phyloP scores from a whole-genome alignment of 2,888 invertebrate species.

The Drosophila eohydei region DNA sequence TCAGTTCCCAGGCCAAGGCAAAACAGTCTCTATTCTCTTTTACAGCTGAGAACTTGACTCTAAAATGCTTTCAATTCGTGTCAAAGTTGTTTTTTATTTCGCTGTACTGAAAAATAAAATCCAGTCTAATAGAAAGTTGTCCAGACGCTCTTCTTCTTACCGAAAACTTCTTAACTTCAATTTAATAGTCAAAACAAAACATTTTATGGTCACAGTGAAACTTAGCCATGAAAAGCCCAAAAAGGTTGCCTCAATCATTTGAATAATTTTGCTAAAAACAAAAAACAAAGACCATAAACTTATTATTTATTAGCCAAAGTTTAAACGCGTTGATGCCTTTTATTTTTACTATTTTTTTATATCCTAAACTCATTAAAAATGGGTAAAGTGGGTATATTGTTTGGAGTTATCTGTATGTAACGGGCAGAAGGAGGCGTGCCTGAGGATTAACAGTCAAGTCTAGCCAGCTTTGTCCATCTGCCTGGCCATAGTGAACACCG shows the following conservation, averaged over 20 bases:
- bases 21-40: constrained; percentile 11
- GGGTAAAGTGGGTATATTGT: background rate
- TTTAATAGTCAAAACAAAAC: constrained; percentile 46
- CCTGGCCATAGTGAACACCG: too few relatives aligned
- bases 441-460: background rate
- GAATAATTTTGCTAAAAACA: constrained; percentile 40
- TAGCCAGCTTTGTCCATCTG: background rate
- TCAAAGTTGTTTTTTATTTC: constrained; percentile 32
- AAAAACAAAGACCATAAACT: constrained; percentile 32
- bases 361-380: background rate
- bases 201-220: constrained; percentile 68
- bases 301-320: constrained; percentile 53
- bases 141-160: constrained; percentile 26
- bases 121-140: constrained; percentile 65
- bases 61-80: constrained; percentile 38
- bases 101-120: constrained; percentile 15
- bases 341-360: constrained; percentile 18
- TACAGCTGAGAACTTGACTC: constrained; percentile 51
- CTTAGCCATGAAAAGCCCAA: constrained; percentile 33
- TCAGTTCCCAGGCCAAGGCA: constrained; percentile 46
- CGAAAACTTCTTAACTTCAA: constrained; percentile 46
- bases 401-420: background rate
- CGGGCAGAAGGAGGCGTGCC: background rate
- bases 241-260: constrained; percentile 38
- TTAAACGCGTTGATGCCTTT: constrained; percentile 3